phyloP scores from a whole-genome alignment of 1,140 invertebrate genomes.

The Drosophila bocki region DNA sequence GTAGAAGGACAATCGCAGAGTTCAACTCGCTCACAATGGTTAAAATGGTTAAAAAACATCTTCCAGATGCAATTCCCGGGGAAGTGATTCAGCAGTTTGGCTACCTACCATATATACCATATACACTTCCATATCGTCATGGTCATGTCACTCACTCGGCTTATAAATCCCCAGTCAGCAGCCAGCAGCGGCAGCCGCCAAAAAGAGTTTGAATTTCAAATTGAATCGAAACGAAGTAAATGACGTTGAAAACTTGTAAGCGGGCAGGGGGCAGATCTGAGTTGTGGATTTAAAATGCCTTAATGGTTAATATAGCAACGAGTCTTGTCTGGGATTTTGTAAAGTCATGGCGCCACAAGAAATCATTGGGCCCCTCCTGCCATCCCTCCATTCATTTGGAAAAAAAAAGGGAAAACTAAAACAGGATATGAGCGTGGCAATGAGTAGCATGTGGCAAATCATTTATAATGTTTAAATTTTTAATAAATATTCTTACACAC shows the following conservation, averaged over 20 bases:
- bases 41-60: slow-evolving; percentile 54
- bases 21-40: slow-evolving; percentile 42
- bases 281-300: slow-evolving; percentile 65
- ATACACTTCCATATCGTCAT: slow-evolving; percentile 48
- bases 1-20: slow-evolving; percentile 48
- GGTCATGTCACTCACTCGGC: slow-evolving; percentile 71
- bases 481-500: slow-evolving; percentile 72
- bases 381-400: neutral
- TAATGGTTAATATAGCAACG: slow-evolving; percentile 75
- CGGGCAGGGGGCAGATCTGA: slow-evolving; percentile 11
- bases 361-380: neutral
- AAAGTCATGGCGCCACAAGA: slow-evolving; percentile 78
- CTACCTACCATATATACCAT: slow-evolving; percentile 42
- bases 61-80: slow-evolving; percentile 49
- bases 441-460: slow-evolving; percentile 66
- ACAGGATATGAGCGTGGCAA: slow-evolving; percentile 64
- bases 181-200: slow-evolving; percentile 40
- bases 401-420: slow-evolving; percentile 33
- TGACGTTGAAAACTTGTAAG: slow-evolving; percentile 76
- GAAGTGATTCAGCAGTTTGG: slow-evolving; percentile 69
- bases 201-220: slow-evolving; percentile 82
- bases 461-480: slow-evolving; percentile 81
- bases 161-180: slow-evolving; percentile 40
- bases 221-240: slow-evolving; percentile 79
- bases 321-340: slow-evolving; percentile 41